Percentiles rank a stretch among this genome's conserved stretches.
These are phyloP conservation scores for Caenorhabditis imperialis DNA, from an alignment of 2,888 invertebrate species.

Conservation along the genomic window DNA sequence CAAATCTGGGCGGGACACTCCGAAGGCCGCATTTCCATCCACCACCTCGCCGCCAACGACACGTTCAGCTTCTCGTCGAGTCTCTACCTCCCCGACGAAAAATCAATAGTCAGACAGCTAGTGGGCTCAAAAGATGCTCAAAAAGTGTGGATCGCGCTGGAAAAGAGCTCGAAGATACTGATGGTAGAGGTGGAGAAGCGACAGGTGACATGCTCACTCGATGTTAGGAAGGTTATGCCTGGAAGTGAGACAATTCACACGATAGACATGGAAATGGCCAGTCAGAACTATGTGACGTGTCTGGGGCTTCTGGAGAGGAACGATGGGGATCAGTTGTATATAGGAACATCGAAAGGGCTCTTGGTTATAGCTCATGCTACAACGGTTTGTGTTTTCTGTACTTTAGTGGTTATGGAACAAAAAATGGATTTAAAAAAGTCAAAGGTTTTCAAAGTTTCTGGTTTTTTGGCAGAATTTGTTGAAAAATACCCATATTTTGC, in stretches of 20 bases:
- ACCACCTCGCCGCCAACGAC: constrained; percentile 85
- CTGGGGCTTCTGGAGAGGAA: constrained; percentile 82
- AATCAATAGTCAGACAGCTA: constrained; percentile 41
- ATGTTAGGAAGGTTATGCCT: constrained; percentile 66
- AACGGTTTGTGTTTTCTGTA: constrained; percentile 56
- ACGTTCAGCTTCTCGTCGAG: constrained; percentile 81
- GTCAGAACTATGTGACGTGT: constrained; percentile 83
- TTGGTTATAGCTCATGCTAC: constrained; percentile 88
- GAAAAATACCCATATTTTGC: too few species aligned
- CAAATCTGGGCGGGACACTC: constrained; percentile 88
- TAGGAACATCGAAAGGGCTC: constrained; percentile 95
- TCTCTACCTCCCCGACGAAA: constrained; percentile 81
- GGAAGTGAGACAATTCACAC: constrained; percentile 91
- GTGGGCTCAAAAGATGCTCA: constrained; percentile 49
- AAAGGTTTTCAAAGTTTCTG: too few species aligned
- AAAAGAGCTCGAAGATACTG: constrained; percentile 58
- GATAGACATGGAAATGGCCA: constrained; percentile 88
- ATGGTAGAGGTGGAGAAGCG: constrained; percentile 65
- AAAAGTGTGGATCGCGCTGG: constrained; percentile 58
- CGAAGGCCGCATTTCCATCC: constrained; percentile 86
- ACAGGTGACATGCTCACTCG: constrained; percentile 50
- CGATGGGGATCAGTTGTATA: constrained; percentile 83
- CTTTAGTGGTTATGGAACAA: too few species aligned
- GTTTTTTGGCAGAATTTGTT: too few species aligned
- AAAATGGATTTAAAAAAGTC: too few species aligned